phyloP scores from a whole-genome alignment of 2,797 vertebrate species.

The Girardinus metallicus region DNA sequence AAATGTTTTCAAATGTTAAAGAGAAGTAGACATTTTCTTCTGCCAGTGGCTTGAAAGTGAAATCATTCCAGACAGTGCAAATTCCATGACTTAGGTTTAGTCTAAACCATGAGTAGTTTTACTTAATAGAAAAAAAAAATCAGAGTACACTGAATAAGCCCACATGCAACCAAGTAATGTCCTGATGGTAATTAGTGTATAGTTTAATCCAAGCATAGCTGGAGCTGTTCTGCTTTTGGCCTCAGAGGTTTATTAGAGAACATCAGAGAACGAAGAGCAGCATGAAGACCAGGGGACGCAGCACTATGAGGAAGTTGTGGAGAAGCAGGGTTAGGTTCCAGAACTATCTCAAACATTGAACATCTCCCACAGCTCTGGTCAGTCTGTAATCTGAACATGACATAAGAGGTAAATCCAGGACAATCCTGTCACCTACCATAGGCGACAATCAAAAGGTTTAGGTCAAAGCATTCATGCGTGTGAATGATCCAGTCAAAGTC shows the following conservation, averaged over 20 bases:
- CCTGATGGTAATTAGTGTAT: neutral
- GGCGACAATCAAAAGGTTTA: neutral
- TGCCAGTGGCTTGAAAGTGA: neutral
- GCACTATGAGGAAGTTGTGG: neutral
- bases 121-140: no score
- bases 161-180: neutral
- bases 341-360: neutral
- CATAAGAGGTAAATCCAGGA: neutral
- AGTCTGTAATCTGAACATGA: neutral
- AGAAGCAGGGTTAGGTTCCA: neutral
- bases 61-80: neutral
- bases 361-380: neutral
- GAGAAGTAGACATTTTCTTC: no score
- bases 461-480: neutral
- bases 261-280: neutral
- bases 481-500: neutral
- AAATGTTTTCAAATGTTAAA: no score
- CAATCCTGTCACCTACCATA: neutral
- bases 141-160: neutral
- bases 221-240: neutral
- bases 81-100: neutral
- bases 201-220: neutral
- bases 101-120: no score
- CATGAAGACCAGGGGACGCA: neutral
- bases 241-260: neutral